Percentiles rank a stretch among this genome's conserved stretches.
These are phyloP conservation scores for Urosaurus nigricauda DNA, from an alignment of 2,797 vertebrate genomes.

Conservation along the genomic window DNA sequence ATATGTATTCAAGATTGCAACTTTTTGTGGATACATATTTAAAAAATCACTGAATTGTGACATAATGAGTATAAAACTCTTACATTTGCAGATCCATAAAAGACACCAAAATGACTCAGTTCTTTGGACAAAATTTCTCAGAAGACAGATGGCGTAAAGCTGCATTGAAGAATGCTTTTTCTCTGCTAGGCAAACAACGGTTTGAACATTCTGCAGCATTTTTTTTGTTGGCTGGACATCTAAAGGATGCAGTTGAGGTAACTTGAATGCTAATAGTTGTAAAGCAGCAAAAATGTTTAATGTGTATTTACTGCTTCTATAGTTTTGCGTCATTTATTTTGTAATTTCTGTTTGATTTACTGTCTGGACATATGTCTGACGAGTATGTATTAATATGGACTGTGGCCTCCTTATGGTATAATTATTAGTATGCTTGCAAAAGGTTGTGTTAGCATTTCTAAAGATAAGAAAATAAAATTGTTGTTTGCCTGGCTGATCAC, in stretches of 20 bases:
- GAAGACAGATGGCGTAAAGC: constrained; percentile 98
- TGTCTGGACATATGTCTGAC: too few species aligned
- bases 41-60: not conserved
- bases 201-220: constrained; percentile 98
- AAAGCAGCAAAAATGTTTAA: not conserved
- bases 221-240: constrained; percentile 95
- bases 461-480: not conserved
- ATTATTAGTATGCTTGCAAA: not conserved
- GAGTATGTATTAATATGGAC: not conserved
- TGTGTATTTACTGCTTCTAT: not conserved
- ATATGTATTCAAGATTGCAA: not conserved
- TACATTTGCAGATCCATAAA: constrained; percentile 88
- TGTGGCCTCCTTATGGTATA: not conserved
- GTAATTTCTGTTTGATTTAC: not conserved
- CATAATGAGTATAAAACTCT: constrained; percentile 2
- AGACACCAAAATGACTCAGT: constrained; percentile 94
- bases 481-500: too few species aligned
- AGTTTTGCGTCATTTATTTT: not conserved
- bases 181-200: constrained; percentile 95
- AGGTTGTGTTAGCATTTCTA: not conserved
- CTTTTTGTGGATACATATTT: not conserved
- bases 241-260: constrained; percentile 98
- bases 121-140: constrained; percentile 96
- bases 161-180: constrained; percentile 97
- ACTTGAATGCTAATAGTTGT: constrained; percentile 39